Evolutionary conservation across 2,888 invertebrate genomes (phyloP), one percentile per base, ranked within the genome.

Genomic region (Cantharis lateralis): DNA sequence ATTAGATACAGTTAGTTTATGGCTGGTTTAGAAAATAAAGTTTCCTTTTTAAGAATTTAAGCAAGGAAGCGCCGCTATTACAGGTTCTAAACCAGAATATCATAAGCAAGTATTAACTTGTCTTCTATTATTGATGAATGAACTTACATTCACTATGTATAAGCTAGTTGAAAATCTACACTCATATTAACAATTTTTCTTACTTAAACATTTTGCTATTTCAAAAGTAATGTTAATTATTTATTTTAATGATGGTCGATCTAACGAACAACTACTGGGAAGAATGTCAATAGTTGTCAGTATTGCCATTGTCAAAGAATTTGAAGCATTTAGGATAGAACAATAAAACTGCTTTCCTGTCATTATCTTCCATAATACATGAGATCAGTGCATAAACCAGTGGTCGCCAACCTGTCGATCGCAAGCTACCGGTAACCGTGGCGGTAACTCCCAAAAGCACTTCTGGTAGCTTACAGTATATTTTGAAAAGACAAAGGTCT

Each of bases 111-210:
- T 70, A 74, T 72, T 68, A 48, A 48, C n/a, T 48, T 48, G 48
- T n/a, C 48, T 48, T 72, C 76, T 28, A 72, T 73, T 32, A 70
- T 74, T 74, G 77, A 77, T 77, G 77, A 77, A 77, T 77, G 77
- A 77, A 70, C 62, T 61, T 32, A 61, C 74, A 64, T 48, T 48
- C 7, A 48, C n/a, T 7, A 48, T 48, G 7, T 48, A 48, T 7
- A 7, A n/a, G 48, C 7, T 7, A n/a, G 48, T 48, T 48, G 7
- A n/a, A 48, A 48, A 9, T 48, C 48, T n/a, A 9, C n/a, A 48
- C 32, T 32, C n/a, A 32, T 32, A 32, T 32, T n/a, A n/a, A 32
- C 13, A 32, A 32, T 11, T 32, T 11, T 32, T 11, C 11, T 32
- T 20, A 26, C 11, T 32, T 13, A 13, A 32, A 13, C 4, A 32